Conservation (phyloP, 1,140 invertebrate genomes). For the Rhopalosiphum maidis region DNA sequence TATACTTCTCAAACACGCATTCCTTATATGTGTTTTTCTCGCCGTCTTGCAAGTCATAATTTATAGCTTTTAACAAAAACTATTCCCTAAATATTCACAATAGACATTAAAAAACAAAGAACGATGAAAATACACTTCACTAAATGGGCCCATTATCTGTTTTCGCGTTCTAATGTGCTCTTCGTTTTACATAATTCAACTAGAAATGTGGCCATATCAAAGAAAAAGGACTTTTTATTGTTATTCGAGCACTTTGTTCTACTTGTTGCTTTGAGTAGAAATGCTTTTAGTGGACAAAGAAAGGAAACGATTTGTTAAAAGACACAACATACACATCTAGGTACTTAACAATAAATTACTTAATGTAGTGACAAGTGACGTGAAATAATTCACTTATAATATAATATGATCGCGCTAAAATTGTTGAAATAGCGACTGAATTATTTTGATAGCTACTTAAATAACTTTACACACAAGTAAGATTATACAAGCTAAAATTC, state of each 20-base stretch:
- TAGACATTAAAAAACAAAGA: not conserved
- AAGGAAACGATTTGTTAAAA: conserved; percentile 2
- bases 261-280: conserved; percentile 17
- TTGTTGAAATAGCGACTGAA: not conserved
- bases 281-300: not conserved
- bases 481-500: too few relatives aligned
- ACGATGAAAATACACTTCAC: not conserved
- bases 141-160: not conserved
- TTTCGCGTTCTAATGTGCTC: not conserved
- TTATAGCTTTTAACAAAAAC: not conserved
- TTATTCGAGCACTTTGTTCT: not conserved
- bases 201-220: not conserved
- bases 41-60: not conserved
- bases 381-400: not conserved
- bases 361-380: not conserved
- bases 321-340: not conserved
- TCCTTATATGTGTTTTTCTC: not conserved
- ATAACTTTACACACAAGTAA: not conserved
- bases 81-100: not conserved
- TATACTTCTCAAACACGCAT: not conserved
- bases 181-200: conserved; percentile 6
- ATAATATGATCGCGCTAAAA: not conserved
- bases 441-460: not conserved
- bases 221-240: not conserved
- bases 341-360: conserved; percentile 9